These are phyloP conservation scores for Brachypodius melanocephalos DNA, from an alignment of 2,113 vertebrate genomes.

Conservation along the genomic window DNA sequence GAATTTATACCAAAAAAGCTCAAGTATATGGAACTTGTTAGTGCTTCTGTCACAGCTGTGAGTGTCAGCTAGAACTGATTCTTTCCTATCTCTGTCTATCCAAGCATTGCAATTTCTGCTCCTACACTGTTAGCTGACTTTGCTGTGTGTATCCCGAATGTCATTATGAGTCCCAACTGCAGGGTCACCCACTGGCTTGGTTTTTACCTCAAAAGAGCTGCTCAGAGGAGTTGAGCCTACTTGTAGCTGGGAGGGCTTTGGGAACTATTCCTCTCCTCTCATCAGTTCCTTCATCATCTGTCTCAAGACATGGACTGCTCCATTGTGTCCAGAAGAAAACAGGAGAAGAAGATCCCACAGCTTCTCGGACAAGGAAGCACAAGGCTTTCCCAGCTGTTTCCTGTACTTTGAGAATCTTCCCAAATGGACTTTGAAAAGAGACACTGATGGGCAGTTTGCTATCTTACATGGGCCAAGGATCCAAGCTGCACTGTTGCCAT, in stretches of 20 bases:
- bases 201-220: not conserved
- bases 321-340: not conserved
- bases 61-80: not conserved
- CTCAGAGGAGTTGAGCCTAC: not conserved
- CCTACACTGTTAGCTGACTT: not conserved
- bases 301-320: not conserved
- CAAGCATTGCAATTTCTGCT: fast-evolving
- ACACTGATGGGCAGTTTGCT: not conserved
- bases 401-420: not conserved
- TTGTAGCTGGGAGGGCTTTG: not conserved
- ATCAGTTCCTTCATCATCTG: not conserved
- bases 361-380: not conserved
- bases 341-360: not conserved
- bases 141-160: not conserved
- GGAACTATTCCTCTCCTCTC: not conserved
- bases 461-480: not conserved
- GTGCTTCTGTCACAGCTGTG: not conserved
- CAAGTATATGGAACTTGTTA: not conserved
- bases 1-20: not conserved
- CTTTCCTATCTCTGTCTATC: not conserved
- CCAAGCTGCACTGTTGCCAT: not conserved
- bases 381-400: not conserved
- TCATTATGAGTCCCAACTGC: not conserved
- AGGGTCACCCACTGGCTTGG: not conserved
- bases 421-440: not conserved